Evolutionary conservation across 2,888 invertebrate genomes (phyloP), one percentile per base, ranked within the genome.

Genomic region (Chalcis sispes): DNA sequence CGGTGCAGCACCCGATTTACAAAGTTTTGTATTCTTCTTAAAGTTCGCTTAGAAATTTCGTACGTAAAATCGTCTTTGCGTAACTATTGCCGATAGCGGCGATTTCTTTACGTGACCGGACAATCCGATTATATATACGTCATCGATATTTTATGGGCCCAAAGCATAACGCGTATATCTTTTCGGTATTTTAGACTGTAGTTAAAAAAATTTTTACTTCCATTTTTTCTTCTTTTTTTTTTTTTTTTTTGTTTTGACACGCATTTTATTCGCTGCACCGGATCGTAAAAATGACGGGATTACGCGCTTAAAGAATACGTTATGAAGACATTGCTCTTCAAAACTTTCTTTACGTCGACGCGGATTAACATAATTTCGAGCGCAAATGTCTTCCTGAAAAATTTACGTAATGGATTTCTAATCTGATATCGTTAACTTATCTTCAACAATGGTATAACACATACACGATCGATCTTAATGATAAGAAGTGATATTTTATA

Each of bases 341-440:
- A 48, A 46, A 56, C 64, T 56, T 56, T 56, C 64, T 32, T 64
- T 46, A 13, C 15, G 62, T 10, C 69, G 10, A 59, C 42, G 15
- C 18, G n/a, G 18, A 7, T 42, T 2, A 48, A 8, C 20, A 18
- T 25, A 54, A 62, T 62, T 54, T 46, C 42, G 54, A 29, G 54
- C 54, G 36, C 29, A 52, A 65, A 65, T 58, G 46, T 72, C 65
- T 65, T 72, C 72, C 72, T 72, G 72, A 56, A 72, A 72, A 58
- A 58, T 58, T 70, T 72, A 72, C 58, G 65, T 58, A 72, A 72
- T 65, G 27, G 50, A 59, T 72, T 72, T 65, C 65, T 72, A 65
- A 29, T 72, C 65, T 65, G 15, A 36, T 72, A 65, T 50, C 72
- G 18, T 1, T 27, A 25, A 48, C 25, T 56, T 56, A 72, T 72